Conservation (phyloP, 2,113 vertebrate genomes). For the Gasterosteus aculeatus region DNA sequence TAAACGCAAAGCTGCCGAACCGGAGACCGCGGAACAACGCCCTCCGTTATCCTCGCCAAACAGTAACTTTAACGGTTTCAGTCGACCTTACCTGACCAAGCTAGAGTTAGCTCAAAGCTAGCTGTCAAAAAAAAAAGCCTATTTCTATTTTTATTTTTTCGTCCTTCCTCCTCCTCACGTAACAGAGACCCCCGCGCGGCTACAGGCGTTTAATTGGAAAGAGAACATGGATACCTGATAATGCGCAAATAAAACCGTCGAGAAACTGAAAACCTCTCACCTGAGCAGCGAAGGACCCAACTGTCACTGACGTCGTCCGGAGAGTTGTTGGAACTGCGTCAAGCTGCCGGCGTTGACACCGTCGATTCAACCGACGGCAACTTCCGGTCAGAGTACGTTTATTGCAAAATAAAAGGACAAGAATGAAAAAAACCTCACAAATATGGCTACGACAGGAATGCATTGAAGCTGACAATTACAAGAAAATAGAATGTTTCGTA, state of each 20-base stretch:
- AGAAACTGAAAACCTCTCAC: constrained; percentile 44
- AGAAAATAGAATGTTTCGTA: not conserved
- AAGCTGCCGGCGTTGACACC: constrained; percentile 17
- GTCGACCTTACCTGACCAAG: constrained; percentile 49
- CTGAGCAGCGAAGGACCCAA: constrained; percentile 37
- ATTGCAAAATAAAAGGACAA: constrained; percentile 55
- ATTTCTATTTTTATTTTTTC: constrained; percentile 40
- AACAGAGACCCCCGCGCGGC: constrained; percentile 48
- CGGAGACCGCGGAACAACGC: not conserved
- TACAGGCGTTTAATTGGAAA: not conserved
- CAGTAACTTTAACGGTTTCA: not conserved
- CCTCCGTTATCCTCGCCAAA: not conserved
- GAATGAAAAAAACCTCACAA: not conserved
- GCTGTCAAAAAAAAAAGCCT: constrained; percentile 66
- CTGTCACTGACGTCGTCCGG: constrained; percentile 56
- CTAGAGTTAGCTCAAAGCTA: constrained; percentile 51
- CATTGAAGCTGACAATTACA: not conserved
- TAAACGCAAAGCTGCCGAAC: not conserved
- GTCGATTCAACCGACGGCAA: not conserved
- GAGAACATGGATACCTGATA: too few species aligned
- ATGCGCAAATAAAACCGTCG: not conserved
- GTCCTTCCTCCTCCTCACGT: constrained; percentile 56
- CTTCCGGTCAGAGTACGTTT: constrained; percentile 18
- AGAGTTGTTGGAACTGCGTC: constrained; percentile 31
- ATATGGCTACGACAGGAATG: too few species aligned